Percentiles rank a stretch among this genome's conserved stretches.
phyloP scores from a whole-genome alignment of 2,113 vertebrate species.

The Mungos mungo region DNA sequence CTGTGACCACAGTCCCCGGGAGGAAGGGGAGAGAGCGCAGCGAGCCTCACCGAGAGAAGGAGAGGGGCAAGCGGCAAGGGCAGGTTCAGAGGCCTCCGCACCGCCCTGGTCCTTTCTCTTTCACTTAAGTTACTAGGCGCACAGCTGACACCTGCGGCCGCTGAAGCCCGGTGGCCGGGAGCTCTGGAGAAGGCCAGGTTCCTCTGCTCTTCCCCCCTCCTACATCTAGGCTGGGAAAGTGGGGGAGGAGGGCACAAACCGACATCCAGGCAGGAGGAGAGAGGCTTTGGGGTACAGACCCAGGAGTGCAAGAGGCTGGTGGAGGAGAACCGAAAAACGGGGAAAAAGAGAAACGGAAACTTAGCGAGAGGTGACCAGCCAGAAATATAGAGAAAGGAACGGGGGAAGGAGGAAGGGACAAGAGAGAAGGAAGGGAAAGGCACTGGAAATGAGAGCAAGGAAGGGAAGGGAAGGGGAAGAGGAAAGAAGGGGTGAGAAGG shows the following conservation, averaged over 20 bases:
- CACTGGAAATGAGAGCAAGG: not conserved
- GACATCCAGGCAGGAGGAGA: not conserved
- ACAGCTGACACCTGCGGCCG: conserved; percentile 39
- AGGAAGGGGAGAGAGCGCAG: not conserved
- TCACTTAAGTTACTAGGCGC: not conserved
- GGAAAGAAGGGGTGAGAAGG: rapidly evolving
- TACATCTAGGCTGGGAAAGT: not conserved
- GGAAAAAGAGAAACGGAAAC: not conserved
- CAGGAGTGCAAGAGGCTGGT: not conserved
- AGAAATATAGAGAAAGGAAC: not conserved
- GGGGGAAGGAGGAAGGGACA: not conserved
- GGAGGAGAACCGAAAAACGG: not conserved
- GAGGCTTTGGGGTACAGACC: not conserved
- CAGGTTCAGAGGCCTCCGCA: not conserved
- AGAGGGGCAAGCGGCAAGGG: not conserved
- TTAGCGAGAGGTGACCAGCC: not conserved
- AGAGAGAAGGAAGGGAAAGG: not conserved
- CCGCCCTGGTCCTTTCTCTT: not conserved
- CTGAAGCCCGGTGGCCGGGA: not conserved
- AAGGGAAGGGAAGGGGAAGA: not conserved
- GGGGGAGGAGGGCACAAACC: not conserved
- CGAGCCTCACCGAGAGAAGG: not conserved
- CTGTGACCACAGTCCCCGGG: not conserved
- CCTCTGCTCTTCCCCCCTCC: not conserved
- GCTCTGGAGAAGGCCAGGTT: not conserved